Base-by-base conservation (phyloP, 2,797 vertebrate species). In the Toxotes lorentzi region DNA sequence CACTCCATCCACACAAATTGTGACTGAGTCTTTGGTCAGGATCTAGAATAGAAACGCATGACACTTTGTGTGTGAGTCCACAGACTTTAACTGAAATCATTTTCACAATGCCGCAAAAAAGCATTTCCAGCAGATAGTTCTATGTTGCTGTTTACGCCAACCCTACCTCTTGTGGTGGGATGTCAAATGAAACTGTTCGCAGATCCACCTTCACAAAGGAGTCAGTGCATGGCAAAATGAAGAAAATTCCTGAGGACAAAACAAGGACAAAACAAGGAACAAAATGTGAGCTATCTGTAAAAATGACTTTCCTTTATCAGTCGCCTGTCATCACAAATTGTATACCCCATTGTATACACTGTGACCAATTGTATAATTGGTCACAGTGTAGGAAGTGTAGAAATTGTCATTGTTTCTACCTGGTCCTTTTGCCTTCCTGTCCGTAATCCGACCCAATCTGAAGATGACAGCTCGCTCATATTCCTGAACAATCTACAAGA, bases 381-480 rank as follows among this genome's bases (percentile, higher is more conserved):
- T 68, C 1, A 54, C 8, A 9, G 38, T 38, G 9, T 9, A 24
- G n/a, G 16, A 21, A 16, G 9, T n/a, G 7, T 8, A 27, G 9
- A 34, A 2, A 79, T 7, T 17, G 9, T 34, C 17, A 6, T 6
- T 8, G 27, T 48, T 40, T 53, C 70, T 86, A 95, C 96, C 96
- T 90, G 95, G 96, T 86, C 95, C 95, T 87, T 95, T 96, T 8
- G 95, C 84, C 65, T 91, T 95, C 67, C 82, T 91, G 82, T 94
- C 93, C 43, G 91, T 94, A 43, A 96, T 95, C 32, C 95, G 95
- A 0, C 96, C 96, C 53, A 96, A 90, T 68, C 95, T 90, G 87
- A 96, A 96, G 79, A 96, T 96, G 59, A 96, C 95, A 1, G 95
- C 91, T 0, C 95, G 93, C 67, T 96, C 96, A 58, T 96, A 96